Evolutionary conservation across 2,113 vertebrate genomes (phyloP).

Genomic region (Seriola aureovittata): DNA sequence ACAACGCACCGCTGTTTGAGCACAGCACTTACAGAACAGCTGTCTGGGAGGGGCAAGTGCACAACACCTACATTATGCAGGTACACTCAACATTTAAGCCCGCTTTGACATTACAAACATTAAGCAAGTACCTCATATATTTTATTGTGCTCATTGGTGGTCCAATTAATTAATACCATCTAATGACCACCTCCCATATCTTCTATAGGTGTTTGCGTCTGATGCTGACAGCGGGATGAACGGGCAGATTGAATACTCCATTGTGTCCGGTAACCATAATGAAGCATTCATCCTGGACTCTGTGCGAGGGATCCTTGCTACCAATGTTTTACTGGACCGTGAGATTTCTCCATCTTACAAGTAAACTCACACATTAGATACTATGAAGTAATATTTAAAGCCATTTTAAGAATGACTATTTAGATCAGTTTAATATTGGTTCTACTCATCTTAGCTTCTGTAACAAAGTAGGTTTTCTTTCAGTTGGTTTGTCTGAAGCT

Average conservation of each 20-base stretch:
- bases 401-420: neutral
- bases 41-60: conserved; percentile 88
- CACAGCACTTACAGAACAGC: conserved; percentile 85
- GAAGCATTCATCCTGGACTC: conserved; percentile 88
- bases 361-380: conserved; percentile 71
- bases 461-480: no score
- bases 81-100: conserved; percentile 67
- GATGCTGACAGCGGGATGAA: conserved; percentile 90
- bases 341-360: conserved; percentile 89
- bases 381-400: neutral
- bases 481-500: no score
- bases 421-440: neutral
- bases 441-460: no score
- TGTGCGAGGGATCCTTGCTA: conserved; percentile 86
- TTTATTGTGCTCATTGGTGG: neutral
- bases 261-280: conserved; percentile 90
- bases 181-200: neutral
- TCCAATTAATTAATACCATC: neutral
- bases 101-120: neutral
- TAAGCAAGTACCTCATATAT: neutral
- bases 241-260: conserved; percentile 89
- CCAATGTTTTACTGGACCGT: conserved; percentile 86
- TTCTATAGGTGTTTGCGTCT: conserved; percentile 88
- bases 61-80: conserved; percentile 87
- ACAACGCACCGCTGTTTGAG: conserved; percentile 89